phyloP scores from a whole-genome alignment of 2,113 vertebrate species.

The Phaethon lepturus region DNA sequence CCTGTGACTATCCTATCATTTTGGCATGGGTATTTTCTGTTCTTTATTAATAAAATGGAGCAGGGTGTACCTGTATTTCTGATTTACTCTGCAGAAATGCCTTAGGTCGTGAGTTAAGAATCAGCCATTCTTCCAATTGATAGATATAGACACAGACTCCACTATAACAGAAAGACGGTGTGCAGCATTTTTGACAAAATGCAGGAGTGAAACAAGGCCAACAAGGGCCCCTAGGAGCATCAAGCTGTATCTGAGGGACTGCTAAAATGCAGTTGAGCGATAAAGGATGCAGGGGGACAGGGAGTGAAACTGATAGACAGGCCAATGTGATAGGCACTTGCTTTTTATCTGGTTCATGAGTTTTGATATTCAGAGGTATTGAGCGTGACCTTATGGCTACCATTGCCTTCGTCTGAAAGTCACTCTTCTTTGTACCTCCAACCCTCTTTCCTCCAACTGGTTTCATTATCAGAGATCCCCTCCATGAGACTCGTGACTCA shows the following conservation, averaged over 20 bases:
- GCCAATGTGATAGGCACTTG: fast-evolving
- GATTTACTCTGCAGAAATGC: background rate
- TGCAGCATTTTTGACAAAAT: background rate
- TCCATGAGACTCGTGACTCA: background rate
- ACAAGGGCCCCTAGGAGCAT: background rate
- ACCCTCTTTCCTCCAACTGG: background rate
- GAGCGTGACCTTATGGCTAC: background rate
- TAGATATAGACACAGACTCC: too few species aligned
- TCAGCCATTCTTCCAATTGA: background rate
- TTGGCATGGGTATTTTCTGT: background rate
- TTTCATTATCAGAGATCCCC: background rate
- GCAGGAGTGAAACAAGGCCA: background rate
- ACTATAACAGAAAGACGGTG: fast-evolving
- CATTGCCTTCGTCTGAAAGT: background rate
- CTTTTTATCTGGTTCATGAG: background rate
- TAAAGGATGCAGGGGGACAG: background rate
- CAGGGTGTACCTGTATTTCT: background rate
- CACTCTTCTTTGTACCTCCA: background rate
- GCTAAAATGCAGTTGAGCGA: background rate
- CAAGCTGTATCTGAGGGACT: background rate
- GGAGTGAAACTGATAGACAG: fast-evolving
- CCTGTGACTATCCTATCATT: background rate
- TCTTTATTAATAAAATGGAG: background rate
- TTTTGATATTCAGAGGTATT: background rate
- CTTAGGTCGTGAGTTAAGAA: background rate